These are phyloP conservation scores for Camponotus pennsylvanicus DNA, from an alignment of 1,140 invertebrate species.

Conservation along the genomic window DNA sequence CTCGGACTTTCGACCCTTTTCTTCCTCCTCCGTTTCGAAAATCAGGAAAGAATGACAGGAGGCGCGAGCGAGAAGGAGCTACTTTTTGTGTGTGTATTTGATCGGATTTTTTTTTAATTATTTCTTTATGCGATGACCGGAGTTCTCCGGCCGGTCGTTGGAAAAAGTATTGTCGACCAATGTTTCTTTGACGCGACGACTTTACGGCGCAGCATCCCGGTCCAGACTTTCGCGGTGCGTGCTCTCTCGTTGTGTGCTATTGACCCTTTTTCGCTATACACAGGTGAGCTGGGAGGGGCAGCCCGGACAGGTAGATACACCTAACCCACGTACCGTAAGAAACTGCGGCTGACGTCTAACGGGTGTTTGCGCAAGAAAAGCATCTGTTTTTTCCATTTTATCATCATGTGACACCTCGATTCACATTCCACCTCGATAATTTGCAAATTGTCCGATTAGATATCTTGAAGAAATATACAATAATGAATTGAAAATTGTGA, in stretches of 20 bases:
- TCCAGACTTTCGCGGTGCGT: slow-evolving; percentile 72
- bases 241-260: slow-evolving; percentile 74
- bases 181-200: neutral
- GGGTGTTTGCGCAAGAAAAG: slow-evolving; percentile 65
- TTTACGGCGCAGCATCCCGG: slow-evolving; percentile 58
- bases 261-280: slow-evolving; percentile 79
- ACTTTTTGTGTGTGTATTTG: slow-evolving; percentile 45
- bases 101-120: slow-evolving; percentile 69
- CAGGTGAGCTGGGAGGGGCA: slow-evolving; percentile 78
- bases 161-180: slow-evolving; percentile 62
- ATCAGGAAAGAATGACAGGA: slow-evolving; percentile 20
- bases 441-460: slow-evolving; percentile 46
- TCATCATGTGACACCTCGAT: neutral
- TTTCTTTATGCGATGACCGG: slow-evolving; percentile 26
- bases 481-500: neutral
- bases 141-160: neutral
- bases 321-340: slow-evolving; percentile 77
- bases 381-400: slow-evolving; percentile 22
- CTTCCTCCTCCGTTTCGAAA: neutral
- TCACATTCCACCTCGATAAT: slow-evolving; percentile 11
- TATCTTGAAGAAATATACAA: neutral
- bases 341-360: slow-evolving; percentile 63
- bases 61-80: neutral
- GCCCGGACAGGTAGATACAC: slow-evolving; percentile 79
- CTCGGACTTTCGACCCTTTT: slow-evolving; percentile 23